Conservation (phyloP, 2,113 vertebrate species). For the Strix uralensis region DNA sequence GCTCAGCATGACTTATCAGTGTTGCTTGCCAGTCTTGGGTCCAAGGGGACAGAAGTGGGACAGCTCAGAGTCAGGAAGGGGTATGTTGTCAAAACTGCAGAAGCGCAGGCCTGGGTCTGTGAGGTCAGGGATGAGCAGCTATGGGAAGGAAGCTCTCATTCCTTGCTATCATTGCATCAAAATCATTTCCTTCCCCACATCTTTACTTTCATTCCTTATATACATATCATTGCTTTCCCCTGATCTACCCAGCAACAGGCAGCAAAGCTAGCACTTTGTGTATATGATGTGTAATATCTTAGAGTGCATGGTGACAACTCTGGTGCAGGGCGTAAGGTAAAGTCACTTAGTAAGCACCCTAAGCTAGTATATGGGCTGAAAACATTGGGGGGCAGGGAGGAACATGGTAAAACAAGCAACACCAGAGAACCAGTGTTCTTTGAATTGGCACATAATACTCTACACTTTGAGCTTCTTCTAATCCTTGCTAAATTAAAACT, state of each 20-base stretch:
- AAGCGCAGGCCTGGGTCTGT: not conserved
- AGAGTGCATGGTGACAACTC: accelerated
- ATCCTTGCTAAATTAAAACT: not conserved
- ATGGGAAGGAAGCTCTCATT: not conserved
- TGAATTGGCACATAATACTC: no score
- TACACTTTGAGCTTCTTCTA: not conserved
- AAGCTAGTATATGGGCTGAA: not conserved
- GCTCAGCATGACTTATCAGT: not conserved
- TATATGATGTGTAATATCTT: no score
- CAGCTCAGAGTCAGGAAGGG: not conserved
- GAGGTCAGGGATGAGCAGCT: not conserved
- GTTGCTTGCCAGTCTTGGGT: not conserved
- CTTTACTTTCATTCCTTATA: not conserved
- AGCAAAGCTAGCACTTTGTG: not conserved
- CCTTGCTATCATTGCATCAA: accelerated
- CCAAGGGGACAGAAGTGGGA: not conserved
- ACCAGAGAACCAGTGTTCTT: not conserved
- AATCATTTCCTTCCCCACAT: not conserved
- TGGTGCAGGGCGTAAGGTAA: not conserved
- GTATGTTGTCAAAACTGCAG: not conserved
- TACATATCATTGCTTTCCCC: accelerated
- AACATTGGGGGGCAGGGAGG: not conserved
- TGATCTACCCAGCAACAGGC: not conserved
- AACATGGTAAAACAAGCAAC: not conserved
- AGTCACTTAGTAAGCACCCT: not conserved